Evolutionary conservation across 2,888 invertebrate species (phyloP).

Genomic region (Pseudanteris insignis): DNA sequence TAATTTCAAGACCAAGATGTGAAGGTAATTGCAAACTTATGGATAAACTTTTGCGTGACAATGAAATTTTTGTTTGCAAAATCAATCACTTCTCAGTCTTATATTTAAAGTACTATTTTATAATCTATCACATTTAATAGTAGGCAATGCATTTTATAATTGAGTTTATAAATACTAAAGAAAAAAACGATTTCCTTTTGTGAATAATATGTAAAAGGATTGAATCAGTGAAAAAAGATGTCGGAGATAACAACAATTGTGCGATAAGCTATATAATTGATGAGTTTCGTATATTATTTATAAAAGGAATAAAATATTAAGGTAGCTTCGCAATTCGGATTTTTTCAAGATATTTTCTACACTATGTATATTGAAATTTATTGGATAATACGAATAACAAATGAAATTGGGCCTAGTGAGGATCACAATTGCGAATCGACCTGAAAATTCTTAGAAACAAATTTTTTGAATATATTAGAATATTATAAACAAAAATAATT

Average conservation of each 20-base stretch:
- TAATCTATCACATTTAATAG: constrained; percentile 59
- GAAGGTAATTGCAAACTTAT: too few species aligned
- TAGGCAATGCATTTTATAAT: constrained; percentile 57
- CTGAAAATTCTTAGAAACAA: constrained; percentile 48
- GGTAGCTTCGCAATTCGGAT: constrained; percentile 4
- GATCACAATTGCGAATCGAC: constrained; percentile 51
- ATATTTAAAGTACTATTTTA: constrained; percentile 58
- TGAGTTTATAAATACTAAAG: too few species aligned
- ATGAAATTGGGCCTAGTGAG: constrained; percentile 44
- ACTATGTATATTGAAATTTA: constrained; percentile 2
- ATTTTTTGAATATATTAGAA: constrained; percentile 54
- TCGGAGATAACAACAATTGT: constrained; percentile 25
- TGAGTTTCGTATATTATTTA: too few species aligned
- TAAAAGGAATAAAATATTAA: too few species aligned
- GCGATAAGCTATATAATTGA: too few species aligned
- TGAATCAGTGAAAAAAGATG: constrained; percentile 4
- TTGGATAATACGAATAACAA: background rate
- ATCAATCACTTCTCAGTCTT: constrained; percentile 51
- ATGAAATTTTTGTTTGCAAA: constrained; percentile 24
- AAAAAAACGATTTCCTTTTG: too few species aligned
- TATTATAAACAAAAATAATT: constrained; percentile 57
- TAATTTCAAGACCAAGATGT: too few species aligned
- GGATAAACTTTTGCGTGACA: constrained; percentile 6
- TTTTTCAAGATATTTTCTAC: constrained; percentile 19
- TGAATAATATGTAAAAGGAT: too few species aligned